Base-by-base conservation (phyloP, 2,888 invertebrate genomes). In the Acleris laterana region DNA sequence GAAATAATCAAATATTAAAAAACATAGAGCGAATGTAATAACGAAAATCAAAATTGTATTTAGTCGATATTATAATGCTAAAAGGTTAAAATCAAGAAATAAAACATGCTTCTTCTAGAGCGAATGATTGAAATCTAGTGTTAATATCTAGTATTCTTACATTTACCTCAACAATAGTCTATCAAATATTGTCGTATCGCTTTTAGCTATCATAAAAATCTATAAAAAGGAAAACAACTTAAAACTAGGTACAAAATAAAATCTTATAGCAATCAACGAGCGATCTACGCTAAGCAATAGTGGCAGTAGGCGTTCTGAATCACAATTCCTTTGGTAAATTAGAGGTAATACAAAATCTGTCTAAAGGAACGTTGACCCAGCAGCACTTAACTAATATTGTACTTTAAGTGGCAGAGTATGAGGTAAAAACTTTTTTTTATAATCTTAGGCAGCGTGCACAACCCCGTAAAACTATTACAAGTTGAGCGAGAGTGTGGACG, bases 91-190 rank as follows among this genome's bases (percentile, higher is more conserved):
- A 88, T 88, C 84, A 87, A 83, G 88, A 85, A 86, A 87, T 90
- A 91, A 91, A 91, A 90, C 91, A 91, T 91, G 91, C 91, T 82
- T 80, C 72, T 70, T 71, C 69, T 66, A 61, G 76, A 61, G 65
- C 66, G 57, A 66, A 38, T 56, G 61, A 66, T 66, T 57, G 62
- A 50, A 50, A 61, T 53, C 52, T 59, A 48, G 42, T 25, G 22
- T 57, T 63, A 46, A 25, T 44, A 51, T n/a, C 19, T 58, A 58
- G 13, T 63, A 22, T 19, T 70, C 71, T 9, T 32, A 32, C 82
- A 86, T 89, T 92, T 86, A 91, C 90, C 89, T 87, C 92, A 93
- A 92, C 92, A 91, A 91, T 85, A 84, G 81, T 82, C 82, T 83
- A 74, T 77, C 71, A 74, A 83, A 88, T 85, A 89, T 88, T 84